Conservation (phyloP, 2,888 invertebrate genomes). For the Drosophila atripex region DNA sequence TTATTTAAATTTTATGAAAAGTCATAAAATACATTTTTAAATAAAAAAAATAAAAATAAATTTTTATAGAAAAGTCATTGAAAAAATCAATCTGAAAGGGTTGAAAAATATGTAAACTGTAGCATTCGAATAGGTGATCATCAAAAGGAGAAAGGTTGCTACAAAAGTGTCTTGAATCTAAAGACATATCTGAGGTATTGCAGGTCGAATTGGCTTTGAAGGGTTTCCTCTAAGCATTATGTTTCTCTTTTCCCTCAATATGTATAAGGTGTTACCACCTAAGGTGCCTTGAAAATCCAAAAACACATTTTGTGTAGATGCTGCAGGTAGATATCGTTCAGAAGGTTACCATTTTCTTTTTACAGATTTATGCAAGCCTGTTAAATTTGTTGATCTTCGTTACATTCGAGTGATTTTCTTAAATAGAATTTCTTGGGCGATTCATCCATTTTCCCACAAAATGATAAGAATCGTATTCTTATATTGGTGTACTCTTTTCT, state of each 20-base stretch:
- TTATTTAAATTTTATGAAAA: background rate
- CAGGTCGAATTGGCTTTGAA: background rate
- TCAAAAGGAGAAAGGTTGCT: slow-evolving; percentile 3
- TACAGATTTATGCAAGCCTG: background rate
- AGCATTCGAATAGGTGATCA: slow-evolving; percentile 55
- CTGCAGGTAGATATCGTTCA: background rate
- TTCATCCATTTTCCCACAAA: background rate
- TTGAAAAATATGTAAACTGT: slow-evolving; percentile 45
- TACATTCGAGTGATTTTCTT: background rate
- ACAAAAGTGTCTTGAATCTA: background rate
- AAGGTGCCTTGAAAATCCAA: background rate
- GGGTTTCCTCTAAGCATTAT: background rate
- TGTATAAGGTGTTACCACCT: background rate
- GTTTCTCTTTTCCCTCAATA: too few species aligned
- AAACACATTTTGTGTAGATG: background rate
- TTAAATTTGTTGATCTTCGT: background rate
- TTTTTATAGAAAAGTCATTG: background rate
- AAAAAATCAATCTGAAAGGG: background rate
- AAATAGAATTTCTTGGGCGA: too few species aligned
- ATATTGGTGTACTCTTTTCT: too few species aligned
- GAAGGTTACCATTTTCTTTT: background rate
- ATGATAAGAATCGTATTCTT: background rate
- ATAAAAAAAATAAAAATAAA: too few species aligned
- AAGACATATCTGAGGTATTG: background rate
- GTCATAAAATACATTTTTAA: too few species aligned